Percentiles rank a stretch among this genome's conserved stretches.
phyloP scores from a whole-genome alignment of 2,797 vertebrate species.

The Hoplostethus mediterraneus region DNA sequence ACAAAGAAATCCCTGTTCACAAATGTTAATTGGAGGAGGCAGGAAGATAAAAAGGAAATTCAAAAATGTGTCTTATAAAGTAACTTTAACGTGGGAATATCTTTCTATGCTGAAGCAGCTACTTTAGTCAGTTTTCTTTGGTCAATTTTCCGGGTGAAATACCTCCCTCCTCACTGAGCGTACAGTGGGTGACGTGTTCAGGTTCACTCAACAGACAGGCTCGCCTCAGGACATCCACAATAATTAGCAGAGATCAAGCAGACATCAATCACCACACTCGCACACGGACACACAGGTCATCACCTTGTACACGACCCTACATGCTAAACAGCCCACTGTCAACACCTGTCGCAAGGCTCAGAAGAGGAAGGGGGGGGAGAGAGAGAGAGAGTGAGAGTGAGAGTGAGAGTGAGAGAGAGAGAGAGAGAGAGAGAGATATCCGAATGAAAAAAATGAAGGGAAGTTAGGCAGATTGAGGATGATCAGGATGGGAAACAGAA shows the following conservation, averaged over 20 bases:
- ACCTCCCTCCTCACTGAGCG: constrained; percentile 5
- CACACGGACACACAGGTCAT: constrained; percentile 53
- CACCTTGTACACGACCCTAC: constrained; percentile 72
- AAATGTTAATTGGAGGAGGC: neutral
- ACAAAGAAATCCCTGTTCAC: neutral
- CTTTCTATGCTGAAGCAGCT: neutral
- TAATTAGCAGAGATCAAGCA: constrained; percentile 74
- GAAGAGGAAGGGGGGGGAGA: constrained; percentile 24
- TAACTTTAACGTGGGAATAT: neutral
- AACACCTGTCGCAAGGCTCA: constrained; percentile 65
- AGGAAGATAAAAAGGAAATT: neutral
- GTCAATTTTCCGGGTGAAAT: constrained; percentile 20
- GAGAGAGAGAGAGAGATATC: constrained; percentile 16
- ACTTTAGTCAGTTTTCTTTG: too few relatives aligned
- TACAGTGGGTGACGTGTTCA: constrained; percentile 46
- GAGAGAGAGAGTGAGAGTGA: constrained; percentile 18
- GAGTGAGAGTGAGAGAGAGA: constrained; percentile 9
- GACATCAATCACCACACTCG: constrained; percentile 74
- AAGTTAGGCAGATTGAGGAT: neutral
- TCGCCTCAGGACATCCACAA: constrained; percentile 74
- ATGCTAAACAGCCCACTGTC: constrained; percentile 76
- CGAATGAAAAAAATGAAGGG: too few relatives aligned
- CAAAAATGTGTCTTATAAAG: neutral
- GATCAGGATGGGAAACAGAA: neutral
- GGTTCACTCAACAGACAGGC: constrained; percentile 63